Base-by-base conservation (phyloP, 2,888 invertebrate species). In the Gastracanthus pulcherrimus region DNA sequence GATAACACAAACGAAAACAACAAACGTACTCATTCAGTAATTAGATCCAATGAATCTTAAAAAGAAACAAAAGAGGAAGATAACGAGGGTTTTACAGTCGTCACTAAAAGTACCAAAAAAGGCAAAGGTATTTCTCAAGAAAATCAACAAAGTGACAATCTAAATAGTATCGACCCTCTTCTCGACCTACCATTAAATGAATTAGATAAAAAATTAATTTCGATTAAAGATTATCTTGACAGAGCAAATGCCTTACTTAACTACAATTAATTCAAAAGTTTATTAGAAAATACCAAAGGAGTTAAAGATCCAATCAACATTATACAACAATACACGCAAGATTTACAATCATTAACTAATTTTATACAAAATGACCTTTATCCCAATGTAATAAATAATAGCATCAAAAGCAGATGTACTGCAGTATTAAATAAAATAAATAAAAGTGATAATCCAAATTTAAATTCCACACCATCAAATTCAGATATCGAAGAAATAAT, bases 351-450 rank as follows among this genome's bases (percentile, higher is more conserved):
- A 38, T 36, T 72, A 2, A 58, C 5, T 36, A 16, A 64, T n/a
- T 64, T 58, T 29, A 58, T 48, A 23, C n/a, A 31, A 7, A 60
- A 23, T 9, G 74, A 78, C 5, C 45, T 78, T 0, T 69, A 81
- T 26, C 31, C 69, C 1, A 29, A 31, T 16, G 41, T 76, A 9
- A 66, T 41, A 26, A 62, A 82, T 36, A 48, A 31, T 9, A 36
- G 19, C 34, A 76, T 74, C 6, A 82, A 82, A 71, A 45, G 7
- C 19, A 74, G 31, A 75, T 82, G 81, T 38, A 80, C 82, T 3
- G 67, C 26, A 66, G 7, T 84, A 64, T n/a, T 80, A 64, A 81
- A 64, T 2, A 38, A 48, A 41, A 34, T 81, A 7, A 67, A 76
- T 16, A 19, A n/a, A n/a, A n/a, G n/a, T n/a, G n/a, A n/a, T n/a